A percentile compares a stretch with the other conserved stretches of the same genome.
Conservation (phyloP, 2,888 invertebrate genomes). For the Monochamus alternatus region DNA sequence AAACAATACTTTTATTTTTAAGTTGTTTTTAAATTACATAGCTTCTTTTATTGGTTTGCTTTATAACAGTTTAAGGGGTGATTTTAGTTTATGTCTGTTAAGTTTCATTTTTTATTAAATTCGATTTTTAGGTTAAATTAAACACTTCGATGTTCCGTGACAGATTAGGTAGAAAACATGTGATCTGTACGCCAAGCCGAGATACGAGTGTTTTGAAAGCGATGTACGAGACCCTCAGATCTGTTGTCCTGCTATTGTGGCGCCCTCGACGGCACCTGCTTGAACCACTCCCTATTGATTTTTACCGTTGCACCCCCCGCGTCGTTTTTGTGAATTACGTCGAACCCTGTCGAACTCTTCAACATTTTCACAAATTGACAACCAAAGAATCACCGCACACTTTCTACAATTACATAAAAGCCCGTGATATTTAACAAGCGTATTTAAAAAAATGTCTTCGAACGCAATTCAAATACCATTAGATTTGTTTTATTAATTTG, state of each 20-base stretch:
- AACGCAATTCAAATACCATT: too few species aligned
- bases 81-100: constrained; percentile 46
- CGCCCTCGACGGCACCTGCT: constrained; percentile 48
- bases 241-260: constrained; percentile 36
- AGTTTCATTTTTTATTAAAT: constrained; percentile 47
- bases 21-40: constrained; percentile 50
- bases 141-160: constrained; percentile 54
- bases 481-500: too few species aligned
- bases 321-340: background rate
- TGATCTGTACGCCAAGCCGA: constrained; percentile 44
- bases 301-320: background rate
- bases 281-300: constrained; percentile 42
- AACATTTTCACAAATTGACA: too few species aligned
- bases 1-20: constrained; percentile 47
- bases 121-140: constrained; percentile 44
- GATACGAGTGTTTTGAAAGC: constrained; percentile 44
- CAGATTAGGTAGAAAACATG: constrained; percentile 42
- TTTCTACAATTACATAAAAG: too few species aligned
- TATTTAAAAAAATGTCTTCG: too few species aligned
- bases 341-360: too few species aligned
- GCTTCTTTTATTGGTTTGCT: constrained; percentile 40
- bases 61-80: constrained; percentile 39
- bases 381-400: too few species aligned
- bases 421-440: too few species aligned
- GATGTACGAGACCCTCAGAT: background rate